A percentile compares a stretch with the other conserved stretches of the same genome.
phyloP scores from a whole-genome alignment of 2,888 invertebrate genomes.

The Andrena haemorrhoa region DNA sequence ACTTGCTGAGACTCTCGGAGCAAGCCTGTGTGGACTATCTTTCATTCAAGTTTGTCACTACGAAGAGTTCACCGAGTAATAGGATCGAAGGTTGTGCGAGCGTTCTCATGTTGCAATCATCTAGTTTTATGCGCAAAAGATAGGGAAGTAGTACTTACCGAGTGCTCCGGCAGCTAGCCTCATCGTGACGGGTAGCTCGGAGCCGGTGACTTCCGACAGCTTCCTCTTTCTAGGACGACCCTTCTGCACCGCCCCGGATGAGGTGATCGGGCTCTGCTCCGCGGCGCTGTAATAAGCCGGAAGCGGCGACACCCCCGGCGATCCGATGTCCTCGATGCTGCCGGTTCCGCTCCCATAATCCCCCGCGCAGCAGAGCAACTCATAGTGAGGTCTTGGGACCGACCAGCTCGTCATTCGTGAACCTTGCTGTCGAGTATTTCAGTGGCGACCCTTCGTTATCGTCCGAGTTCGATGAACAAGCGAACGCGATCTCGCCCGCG shows the following conservation, averaged over 20 bases:
- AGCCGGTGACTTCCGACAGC: conserved; percentile 86
- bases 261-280: conserved; percentile 83
- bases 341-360: conserved; percentile 88
- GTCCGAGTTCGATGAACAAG: conserved; percentile 70
- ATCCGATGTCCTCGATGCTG: conserved; percentile 87
- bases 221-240: conserved; percentile 93
- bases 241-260: conserved; percentile 88
- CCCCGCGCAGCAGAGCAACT: conserved; percentile 86
- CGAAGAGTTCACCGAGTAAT: neutral
- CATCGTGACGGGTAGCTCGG: conserved; percentile 89
- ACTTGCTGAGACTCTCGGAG: too few species aligned
- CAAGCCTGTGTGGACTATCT: neutral
- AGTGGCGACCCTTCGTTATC: conserved; percentile 73
- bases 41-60: neutral
- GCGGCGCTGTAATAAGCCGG: conserved; percentile 88
- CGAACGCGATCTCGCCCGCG: conserved; percentile 58
- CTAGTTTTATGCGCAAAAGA: neutral
- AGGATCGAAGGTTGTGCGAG: neutral
- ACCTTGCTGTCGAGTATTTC: conserved; percentile 76
- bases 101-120: neutral
- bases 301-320: conserved; percentile 88
- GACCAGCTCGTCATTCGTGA: conserved; percentile 75
- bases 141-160: conserved; percentile 85
- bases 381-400: conserved; percentile 88
- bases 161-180: conserved; percentile 89